Base-by-base conservation (phyloP, 1,140 invertebrate species). In the Belonocnema kinseyi region DNA sequence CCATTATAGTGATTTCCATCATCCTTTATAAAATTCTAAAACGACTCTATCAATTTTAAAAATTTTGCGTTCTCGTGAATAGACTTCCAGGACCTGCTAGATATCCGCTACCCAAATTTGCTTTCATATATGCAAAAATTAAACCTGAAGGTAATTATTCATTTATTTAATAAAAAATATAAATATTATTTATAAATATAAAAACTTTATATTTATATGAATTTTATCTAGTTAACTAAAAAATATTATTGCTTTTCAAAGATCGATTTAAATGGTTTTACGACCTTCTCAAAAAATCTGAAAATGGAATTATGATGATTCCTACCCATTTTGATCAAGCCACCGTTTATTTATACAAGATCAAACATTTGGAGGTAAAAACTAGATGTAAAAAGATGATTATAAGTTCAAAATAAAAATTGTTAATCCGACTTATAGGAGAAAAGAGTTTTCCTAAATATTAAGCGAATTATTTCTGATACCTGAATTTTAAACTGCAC, bases 91-190 rank as follows among this genome's bases (percentile, higher is more conserved):
- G 79, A 66, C 74, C 72, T 4, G 11, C 51, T 2, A 50, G 40
- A n/a, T 71, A 61, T 54, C 84, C 86, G 12, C 73, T 83, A 19
- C 50, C 87, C 52, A 84, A 84, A 8, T 14, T 80, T 2, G 1
- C 51, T 16, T 72, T 81, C 19, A 8, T 75, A 21, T 2, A 82
- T 2, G 26, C 40, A 4, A 83, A 58, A 19, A 0, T 81, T 14
- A 54, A 77, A 4, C 66, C 51, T 0, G 72, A 86, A 82, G 85
- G 87, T 86, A 73, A 52, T 11, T 10, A 17, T 78, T 71, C 1
- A 83, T 92, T 6, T 90, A 92, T 40, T 93, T 93, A 82, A 91
- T 91, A 50, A 92, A 90, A 50, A 92, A 92, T 21, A 85, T 72
- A 54, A 13, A 46, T 17, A 10, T 11, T 19, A 21, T 3, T 26